Conservation (phyloP, 2,888 invertebrate species). For the Hofmannophila pseudospretella region DNA sequence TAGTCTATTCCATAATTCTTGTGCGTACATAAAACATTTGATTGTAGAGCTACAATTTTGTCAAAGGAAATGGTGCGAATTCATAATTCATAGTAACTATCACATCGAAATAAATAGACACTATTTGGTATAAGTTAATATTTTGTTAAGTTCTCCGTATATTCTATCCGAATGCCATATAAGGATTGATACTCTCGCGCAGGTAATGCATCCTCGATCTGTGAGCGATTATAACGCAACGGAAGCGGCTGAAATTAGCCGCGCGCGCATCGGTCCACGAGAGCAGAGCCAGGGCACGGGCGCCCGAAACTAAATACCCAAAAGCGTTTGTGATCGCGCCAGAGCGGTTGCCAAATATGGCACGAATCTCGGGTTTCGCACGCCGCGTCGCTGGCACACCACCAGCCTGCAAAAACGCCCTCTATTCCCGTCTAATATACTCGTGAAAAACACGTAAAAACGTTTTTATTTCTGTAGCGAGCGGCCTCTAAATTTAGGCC, state of each 20-base stretch:
- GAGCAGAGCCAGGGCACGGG: slow-evolving; percentile 28
- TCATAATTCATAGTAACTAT: no score
- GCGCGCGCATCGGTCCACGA: slow-evolving; percentile 27
- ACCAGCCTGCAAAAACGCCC: slow-evolving; percentile 57
- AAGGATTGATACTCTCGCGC: slow-evolving; percentile 28
- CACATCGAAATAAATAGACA: no score
- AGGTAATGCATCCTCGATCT: slow-evolving; percentile 36
- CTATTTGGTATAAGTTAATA: no score
- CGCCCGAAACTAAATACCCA: slow-evolving; percentile 68
- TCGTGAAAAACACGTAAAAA: slow-evolving; percentile 71
- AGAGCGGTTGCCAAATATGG: slow-evolving; percentile 69
- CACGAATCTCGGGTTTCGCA: slow-evolving; percentile 73
- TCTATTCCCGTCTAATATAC: slow-evolving; percentile 63
- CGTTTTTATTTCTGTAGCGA: slow-evolving; percentile 72
- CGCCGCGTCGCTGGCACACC: slow-evolving; percentile 48
- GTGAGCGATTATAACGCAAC: slow-evolving; percentile 30
- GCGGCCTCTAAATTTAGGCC: slow-evolving; percentile 75
- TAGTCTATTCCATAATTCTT: no score
- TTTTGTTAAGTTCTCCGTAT: no score
- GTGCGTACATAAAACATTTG: no score
- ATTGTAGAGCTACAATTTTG: no score
- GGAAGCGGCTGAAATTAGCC: slow-evolving; percentile 52
- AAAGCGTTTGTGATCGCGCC: slow-evolving; percentile 55
- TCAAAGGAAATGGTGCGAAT: no score
- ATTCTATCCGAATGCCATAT: slow-evolving; percentile 31